These are phyloP conservation scores for Trichogramma evanescens DNA, from an alignment of 2,888 invertebrate genomes.

Conservation along the genomic window DNA sequence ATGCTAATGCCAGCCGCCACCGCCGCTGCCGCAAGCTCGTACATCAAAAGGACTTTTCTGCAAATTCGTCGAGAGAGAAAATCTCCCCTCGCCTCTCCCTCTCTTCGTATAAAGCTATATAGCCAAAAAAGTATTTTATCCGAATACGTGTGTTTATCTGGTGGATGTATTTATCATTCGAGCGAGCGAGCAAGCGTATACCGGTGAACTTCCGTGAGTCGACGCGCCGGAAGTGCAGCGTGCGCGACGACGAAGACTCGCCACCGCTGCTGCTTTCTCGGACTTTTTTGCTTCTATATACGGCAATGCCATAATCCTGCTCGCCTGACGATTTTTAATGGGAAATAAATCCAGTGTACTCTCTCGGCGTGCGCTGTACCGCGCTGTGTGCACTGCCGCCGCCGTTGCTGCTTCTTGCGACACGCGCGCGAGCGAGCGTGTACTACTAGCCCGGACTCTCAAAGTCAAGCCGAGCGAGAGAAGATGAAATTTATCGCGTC, in stretches of 20 bases:
- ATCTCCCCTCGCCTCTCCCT: background rate
- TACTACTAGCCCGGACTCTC: conserved; percentile 6
- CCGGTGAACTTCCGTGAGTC: background rate
- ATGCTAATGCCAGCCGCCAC: conserved; percentile 25
- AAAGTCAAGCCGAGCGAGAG: background rate
- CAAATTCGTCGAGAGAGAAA: conserved; percentile 12
- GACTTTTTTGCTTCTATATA: background rate
- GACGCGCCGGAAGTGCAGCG: background rate
- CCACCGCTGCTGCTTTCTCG: conserved; percentile 4
- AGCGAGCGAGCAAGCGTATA: too few species aligned
- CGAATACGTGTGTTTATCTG: too few species aligned
- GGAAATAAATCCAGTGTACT: conserved; percentile 20
- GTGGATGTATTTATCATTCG: too few species aligned
- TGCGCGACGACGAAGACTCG: background rate
- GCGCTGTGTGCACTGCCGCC: background rate
- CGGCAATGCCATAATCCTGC: conserved; percentile 21
- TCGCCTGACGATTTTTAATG: conserved; percentile 24
- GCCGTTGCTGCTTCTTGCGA: background rate
- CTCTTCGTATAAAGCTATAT: too few species aligned
- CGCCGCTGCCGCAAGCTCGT: conserved; percentile 19
- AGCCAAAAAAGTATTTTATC: too few species aligned
- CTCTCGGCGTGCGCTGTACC: background rate
- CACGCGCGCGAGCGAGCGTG: background rate
- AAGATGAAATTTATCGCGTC: conserved; percentile 19
- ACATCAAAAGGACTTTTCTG: conserved; percentile 24